phyloP scores from a whole-genome alignment of 2,113 vertebrate species.

The Takifugu flavidus region DNA sequence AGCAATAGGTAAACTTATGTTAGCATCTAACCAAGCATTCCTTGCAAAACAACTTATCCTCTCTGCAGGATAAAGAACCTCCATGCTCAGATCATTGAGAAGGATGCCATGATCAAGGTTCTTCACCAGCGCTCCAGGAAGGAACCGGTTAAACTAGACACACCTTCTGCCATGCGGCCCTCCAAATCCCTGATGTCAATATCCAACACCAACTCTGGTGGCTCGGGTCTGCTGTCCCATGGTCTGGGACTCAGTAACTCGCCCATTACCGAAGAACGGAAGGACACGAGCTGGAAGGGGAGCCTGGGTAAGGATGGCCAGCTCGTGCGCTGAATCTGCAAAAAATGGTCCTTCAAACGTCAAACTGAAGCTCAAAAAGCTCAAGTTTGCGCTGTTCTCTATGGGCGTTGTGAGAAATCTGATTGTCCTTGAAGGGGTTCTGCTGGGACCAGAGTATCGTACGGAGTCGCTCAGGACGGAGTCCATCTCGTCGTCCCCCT shows the following conservation, averaged over 20 bases:
- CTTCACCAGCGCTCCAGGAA: conserved; percentile 96
- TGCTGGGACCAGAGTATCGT: conserved; percentile 90
- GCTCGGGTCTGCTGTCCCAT: conserved; percentile 86
- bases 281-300: conserved; percentile 95
- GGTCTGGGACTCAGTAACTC: conserved; percentile 86
- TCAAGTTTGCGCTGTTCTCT: no score
- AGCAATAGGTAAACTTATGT: no score
- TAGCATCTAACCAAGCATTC: no score
- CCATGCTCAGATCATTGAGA: conserved; percentile 98
- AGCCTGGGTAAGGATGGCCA: conserved; percentile 82
- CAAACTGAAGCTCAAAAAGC: no score
- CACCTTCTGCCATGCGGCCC: conserved; percentile 88
- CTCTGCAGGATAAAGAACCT: conserved; percentile 90
- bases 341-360: no score
- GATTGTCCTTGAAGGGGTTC: conserved; percentile 76
- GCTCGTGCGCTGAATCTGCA: neutral
- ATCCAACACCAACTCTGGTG: conserved; percentile 79
- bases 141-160: conserved; percentile 86
- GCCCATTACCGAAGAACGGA: conserved; percentile 91
- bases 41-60: neutral
- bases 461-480: conserved; percentile 83
- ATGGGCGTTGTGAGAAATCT: neutral
- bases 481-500: conserved; percentile 90
- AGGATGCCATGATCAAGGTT: conserved; percentile 99
- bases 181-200: conserved; percentile 98